Base-by-base conservation (phyloP, 1,140 invertebrate species). In the Pissodes strobi region DNA sequence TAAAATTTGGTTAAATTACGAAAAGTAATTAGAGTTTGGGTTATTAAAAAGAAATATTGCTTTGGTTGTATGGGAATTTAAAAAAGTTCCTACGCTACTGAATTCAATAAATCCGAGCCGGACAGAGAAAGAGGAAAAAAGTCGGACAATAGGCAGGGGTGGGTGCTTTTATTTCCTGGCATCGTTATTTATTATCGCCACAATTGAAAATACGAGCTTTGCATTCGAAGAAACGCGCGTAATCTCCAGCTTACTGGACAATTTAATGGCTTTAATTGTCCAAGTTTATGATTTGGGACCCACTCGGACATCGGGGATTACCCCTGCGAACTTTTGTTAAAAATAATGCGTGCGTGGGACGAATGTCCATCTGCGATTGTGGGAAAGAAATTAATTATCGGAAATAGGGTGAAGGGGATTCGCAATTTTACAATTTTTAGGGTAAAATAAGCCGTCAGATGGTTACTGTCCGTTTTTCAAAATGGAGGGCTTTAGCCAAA, bases 231-330 rank as follows among this genome's bases (percentile, higher is more conserved):
- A 70, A 72, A 70, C 64, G 43, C 59, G 58, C 60, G 64, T 72
- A 72, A 72, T 69, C 68, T 60, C 58, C 57, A 39, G 68, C 69
- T 70, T 68, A 72, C 60, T 60, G 64, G 55, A 64, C 70, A 70
- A 72, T 70, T 72, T 72, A 68, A 72, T 72, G 68, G 70, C 66
- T 64, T 70, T 70, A 70, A 72, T 72, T 71, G 69, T 71, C 52
- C 58, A 23, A 41, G 27, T 37, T 52, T 52, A 52, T 52, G 41
- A 57, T 41, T 37, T 25, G 43, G 45, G 25, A 25, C 37, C 27
- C 57, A 4, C 22, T 59, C 60, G 49, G 46, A 27, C 30, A 46
- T 41, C 2, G n/a, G 9, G 45, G 25, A 46, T 48, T 55, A 55
- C 27, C 13, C 22, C 51, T 12, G 6, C 8, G 51, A 17, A 63